phyloP scores from a whole-genome alignment of 2,888 invertebrate species.

The Micoletzkya japonica region DNA sequence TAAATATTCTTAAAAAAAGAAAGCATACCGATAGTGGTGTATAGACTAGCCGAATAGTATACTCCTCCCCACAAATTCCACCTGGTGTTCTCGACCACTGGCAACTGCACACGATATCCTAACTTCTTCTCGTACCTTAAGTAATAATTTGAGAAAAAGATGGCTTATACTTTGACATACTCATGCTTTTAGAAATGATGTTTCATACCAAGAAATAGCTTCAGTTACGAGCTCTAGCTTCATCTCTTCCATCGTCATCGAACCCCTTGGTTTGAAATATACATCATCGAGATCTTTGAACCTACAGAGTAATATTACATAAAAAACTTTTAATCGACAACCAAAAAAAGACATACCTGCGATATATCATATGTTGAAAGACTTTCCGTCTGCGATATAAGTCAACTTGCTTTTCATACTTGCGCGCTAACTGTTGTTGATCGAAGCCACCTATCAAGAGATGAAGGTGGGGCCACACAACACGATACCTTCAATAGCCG shows the following conservation, averaged over 20 bases:
- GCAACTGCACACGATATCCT: slow-evolving; percentile 38
- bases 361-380: slow-evolving; percentile 48
- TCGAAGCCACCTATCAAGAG: slow-evolving; percentile 45
- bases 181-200: not conserved
- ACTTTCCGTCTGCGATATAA: slow-evolving; percentile 40
- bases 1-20: not conserved
- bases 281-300: slow-evolving; percentile 39
- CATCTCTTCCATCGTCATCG: slow-evolving; percentile 30
- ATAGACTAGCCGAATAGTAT: slow-evolving; percentile 52
- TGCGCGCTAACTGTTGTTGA: slow-evolving; percentile 36
- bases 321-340: too few species aligned
- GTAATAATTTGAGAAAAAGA: not conserved
- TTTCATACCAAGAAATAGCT: slow-evolving; percentile 36
- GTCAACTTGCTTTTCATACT: slow-evolving; percentile 44
- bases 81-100: slow-evolving; percentile 41
- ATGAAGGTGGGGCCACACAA: too few species aligned
- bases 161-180: not conserved
- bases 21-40: slow-evolving; percentile 53
- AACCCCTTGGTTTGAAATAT: slow-evolving; percentile 30
- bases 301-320: slow-evolving; percentile 33
- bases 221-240: slow-evolving; percentile 36
- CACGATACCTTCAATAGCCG: slow-evolving; percentile 48
- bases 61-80: slow-evolving; percentile 55
- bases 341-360: slow-evolving; percentile 33
- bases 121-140: slow-evolving; percentile 48